These are phyloP conservation scores for Lipophrys pholis DNA, from an alignment of 2,113 vertebrate species.

Conservation along the genomic window DNA sequence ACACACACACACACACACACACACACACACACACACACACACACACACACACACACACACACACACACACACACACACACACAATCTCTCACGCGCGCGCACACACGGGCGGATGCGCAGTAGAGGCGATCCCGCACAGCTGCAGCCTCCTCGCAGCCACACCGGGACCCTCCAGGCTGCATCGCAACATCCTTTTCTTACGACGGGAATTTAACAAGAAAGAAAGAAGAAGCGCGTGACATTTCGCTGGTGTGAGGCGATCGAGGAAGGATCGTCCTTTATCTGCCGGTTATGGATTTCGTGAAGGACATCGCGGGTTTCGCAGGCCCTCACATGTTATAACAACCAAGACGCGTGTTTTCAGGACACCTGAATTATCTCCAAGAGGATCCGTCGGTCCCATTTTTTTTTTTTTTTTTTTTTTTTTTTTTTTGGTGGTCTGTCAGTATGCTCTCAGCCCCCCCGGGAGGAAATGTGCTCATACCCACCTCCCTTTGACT, in stretches of 20 bases:
- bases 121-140: constrained; percentile 72
- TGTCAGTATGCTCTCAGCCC: constrained; percentile 55
- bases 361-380: constrained; percentile 73
- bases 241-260: constrained; percentile 18
- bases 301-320: constrained; percentile 77
- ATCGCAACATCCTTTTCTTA: neutral
- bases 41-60: no score
- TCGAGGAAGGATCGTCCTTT: constrained; percentile 52
- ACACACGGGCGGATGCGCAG: constrained; percentile 73
- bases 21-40: no score
- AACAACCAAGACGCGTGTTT: constrained; percentile 59
- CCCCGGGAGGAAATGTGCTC: constrained; percentile 48
- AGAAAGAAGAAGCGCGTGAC: neutral
- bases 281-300: constrained; percentile 68
- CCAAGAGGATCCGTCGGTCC: constrained; percentile 44
- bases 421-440: neutral
- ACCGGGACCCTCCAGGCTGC: constrained; percentile 57
- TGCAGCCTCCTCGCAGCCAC: constrained; percentile 61
- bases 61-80: no score
- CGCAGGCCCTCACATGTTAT: constrained; percentile 71
- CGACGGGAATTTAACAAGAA: neutral
- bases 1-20: no score
- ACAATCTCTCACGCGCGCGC: no score
- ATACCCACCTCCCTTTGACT: constrained; percentile 56
- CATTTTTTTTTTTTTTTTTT: constrained; percentile 35